Evolutionary conservation across 2,888 invertebrate species (phyloP).

Genomic region (Sinhomidia bicolor): DNA sequence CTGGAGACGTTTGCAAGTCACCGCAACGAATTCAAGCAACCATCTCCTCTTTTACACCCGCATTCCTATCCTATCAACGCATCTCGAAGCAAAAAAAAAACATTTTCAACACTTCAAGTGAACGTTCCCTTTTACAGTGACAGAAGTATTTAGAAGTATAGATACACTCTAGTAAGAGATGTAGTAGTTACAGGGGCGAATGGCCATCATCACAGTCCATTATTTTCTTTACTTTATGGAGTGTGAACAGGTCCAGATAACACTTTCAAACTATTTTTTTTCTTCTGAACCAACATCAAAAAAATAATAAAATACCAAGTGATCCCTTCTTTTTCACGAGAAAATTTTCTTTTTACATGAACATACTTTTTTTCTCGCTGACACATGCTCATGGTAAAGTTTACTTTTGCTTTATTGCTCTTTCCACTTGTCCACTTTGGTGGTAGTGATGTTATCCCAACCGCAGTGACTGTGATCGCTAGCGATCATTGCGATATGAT

Average conservation of each 20-base stretch:
- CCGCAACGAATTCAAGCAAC: too few species aligned
- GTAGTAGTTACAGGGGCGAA: background rate
- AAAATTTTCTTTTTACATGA: conserved; percentile 31
- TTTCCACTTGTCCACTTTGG: conserved; percentile 72
- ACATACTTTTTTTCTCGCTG: background rate
- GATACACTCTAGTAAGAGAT: too few species aligned
- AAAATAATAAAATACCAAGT: background rate
- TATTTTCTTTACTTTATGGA: conserved; percentile 61
- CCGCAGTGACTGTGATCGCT: background rate
- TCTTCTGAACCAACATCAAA: conserved; percentile 17
- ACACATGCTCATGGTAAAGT: conserved; percentile 60
- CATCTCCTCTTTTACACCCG: background rate
- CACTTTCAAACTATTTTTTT: conserved; percentile 29
- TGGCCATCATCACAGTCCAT: conserved; percentile 26
- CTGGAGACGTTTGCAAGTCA: too few species aligned
- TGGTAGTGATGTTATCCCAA: conserved; percentile 13
- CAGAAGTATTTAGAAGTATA: background rate
- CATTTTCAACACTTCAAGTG: background rate
- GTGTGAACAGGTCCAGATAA: conserved; percentile 53
- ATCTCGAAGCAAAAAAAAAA: too few species aligned
- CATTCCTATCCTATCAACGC: too few species aligned
- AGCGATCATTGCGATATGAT: background rate
- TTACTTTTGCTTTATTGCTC: conserved; percentile 74
- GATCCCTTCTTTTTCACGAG: conserved; percentile 27
- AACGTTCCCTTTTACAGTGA: background rate